Percentiles rank a stretch among this genome's conserved stretches.
Conservation (phyloP, 1,140 invertebrate species). For the Drosophila arizonae region DNA sequence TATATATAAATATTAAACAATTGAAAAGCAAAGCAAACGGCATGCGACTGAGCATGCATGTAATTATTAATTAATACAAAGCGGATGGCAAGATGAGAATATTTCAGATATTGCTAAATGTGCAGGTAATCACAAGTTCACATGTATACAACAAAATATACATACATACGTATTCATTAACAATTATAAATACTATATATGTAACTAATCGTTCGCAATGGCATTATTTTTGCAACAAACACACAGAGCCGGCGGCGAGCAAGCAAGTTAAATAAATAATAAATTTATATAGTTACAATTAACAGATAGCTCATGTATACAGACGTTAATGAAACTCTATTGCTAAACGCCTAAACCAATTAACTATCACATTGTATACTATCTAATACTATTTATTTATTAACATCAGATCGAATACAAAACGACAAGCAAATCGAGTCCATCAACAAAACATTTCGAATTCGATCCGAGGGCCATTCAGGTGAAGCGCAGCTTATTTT, state of each 20-base stretch:
- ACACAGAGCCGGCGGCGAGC: constrained; percentile 27
- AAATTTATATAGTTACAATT: constrained; percentile 27
- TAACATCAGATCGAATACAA: constrained; percentile 16
- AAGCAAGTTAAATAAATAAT: constrained; percentile 22
- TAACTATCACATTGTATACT: constrained; percentile 42
- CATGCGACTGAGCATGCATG: constrained; percentile 2
- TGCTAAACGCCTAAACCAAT: constrained; percentile 40
- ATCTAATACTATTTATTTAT: constrained; percentile 42
- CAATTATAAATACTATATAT: constrained; percentile 10
- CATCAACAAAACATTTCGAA: constrained; percentile 18
- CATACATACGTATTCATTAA: constrained; percentile 10
- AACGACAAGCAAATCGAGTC: constrained; percentile 12
- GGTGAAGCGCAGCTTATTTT: constrained; percentile 44
- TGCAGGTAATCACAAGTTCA: constrained; percentile 35
- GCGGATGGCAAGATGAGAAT: constrained; percentile 9
- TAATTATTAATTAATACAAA: constrained; percentile 11
- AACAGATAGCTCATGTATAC: constrained; percentile 36
- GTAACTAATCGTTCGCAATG: constrained; percentile 20
- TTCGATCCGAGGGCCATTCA: constrained; percentile 37
- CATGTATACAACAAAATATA: constrained; percentile 12
- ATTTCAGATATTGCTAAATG: constrained; percentile 28
- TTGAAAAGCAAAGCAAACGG: neutral
- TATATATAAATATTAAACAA: constrained; percentile 7
- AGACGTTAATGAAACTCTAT: constrained; percentile 28
- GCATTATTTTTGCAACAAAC: constrained; percentile 42